Percentiles rank a stretch among this genome's conserved stretches.
These are phyloP conservation scores for Choristoneura fumiferana DNA, from an alignment of 1,140 invertebrate species.

Conservation along the genomic window DNA sequence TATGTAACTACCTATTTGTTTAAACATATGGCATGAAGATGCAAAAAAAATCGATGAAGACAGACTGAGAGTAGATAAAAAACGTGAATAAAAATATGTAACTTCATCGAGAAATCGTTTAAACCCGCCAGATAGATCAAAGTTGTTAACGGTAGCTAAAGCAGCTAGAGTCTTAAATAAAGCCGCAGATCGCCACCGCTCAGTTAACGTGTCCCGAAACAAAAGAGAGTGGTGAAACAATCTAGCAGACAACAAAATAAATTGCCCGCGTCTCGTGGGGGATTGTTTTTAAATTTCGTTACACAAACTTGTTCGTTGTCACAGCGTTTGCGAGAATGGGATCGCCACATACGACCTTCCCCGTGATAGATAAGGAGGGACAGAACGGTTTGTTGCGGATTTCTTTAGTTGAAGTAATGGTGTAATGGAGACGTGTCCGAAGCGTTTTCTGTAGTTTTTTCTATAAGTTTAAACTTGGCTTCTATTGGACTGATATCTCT, in stretches of 20 bases:
- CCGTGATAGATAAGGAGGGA: slow-evolving; percentile 18
- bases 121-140: no score
- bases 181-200: neutral
- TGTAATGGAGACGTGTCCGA: neutral
- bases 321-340: neutral
- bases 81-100: no score
- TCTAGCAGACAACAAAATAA: slow-evolving; percentile 56
- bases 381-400: neutral
- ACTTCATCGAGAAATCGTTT: no score
- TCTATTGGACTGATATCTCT: no score
- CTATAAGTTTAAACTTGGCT: no score
- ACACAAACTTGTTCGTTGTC: slow-evolving; percentile 29
- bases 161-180: no score
- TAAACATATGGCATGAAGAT: no score
- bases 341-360: neutral
- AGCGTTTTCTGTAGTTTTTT: no score
- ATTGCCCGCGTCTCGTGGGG: slow-evolving; percentile 50
- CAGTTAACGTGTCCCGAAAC: neutral
- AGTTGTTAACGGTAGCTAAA: no score
- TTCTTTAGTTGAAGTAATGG: slow-evolving; percentile 4
- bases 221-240: slow-evolving; percentile 39
- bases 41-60: no score
- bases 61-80: no score
- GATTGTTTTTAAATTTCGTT: slow-evolving; percentile 72
- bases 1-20: no score